Evolutionary conservation across 2,797 vertebrate genomes (phyloP).

Genomic region (Hydrophis major): DNA sequence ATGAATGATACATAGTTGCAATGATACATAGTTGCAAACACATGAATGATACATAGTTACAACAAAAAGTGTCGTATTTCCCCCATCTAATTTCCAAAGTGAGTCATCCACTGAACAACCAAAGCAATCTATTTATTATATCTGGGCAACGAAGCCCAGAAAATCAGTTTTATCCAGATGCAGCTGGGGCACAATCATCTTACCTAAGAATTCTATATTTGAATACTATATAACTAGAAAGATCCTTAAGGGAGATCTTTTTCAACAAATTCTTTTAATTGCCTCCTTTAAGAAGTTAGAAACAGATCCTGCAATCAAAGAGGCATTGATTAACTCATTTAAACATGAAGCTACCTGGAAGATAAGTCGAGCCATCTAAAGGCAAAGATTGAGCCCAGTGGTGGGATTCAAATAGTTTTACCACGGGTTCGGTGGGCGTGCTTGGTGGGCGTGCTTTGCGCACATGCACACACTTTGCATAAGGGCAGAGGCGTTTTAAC

Average conservation of each 20-base stretch:
- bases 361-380: not conserved
- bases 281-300: not conserved
- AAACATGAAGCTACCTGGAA: not conserved
- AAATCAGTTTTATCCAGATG: not conserved
- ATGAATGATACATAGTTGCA: too few species aligned
- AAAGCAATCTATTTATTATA: not conserved
- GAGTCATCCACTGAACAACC: not conserved
- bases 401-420: too few species aligned
- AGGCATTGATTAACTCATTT: not conserved
- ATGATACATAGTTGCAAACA: too few species aligned
- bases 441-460: too few species aligned
- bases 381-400: not conserved
- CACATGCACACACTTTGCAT: too few species aligned
- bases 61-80: not conserved
- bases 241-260: not conserved
- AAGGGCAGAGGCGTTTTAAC: too few species aligned
- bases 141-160: not conserved
- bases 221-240: not conserved
- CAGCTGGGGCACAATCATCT: not conserved
- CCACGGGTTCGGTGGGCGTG: too few species aligned
- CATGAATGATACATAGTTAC: too few species aligned
- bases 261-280: not conserved
- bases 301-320: not conserved
- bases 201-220: not conserved
- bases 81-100: not conserved